Base-by-base conservation (phyloP, 2,113 vertebrate species). In the Neogobius melanostomus region DNA sequence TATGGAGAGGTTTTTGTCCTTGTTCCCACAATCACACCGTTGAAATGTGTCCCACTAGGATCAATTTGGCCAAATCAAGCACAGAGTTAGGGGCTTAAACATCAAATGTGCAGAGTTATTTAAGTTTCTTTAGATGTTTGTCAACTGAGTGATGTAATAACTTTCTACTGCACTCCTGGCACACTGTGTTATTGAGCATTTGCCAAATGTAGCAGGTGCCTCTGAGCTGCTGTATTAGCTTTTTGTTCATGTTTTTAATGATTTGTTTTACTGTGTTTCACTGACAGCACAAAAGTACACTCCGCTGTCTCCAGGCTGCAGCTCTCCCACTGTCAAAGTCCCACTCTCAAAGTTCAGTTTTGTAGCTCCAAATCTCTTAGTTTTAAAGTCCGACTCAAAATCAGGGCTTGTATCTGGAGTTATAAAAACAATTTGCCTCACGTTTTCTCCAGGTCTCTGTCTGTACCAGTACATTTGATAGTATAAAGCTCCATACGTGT, bases 391-490 rank as follows among this genome's bases (percentile, higher is more conserved):
- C 28, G 3, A 36, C 56, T 72, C 52, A 68, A 15, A 42, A 3
- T 68, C 9, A 49, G 6, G 53, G 17, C 49, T 9, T 0, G 16
- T 0, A 6, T 0, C 1, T n/a, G 1, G 2, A 1, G 2, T 48
- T 1, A 61, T 80, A 1, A 68, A 84, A 15, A 92, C 83, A 0
- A 91, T 73, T 8, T 66, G 68, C 10, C 59, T 65, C 77, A 91
- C 83, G 0, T 42, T 64, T 15, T 87, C 53, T 64, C 81, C 85
- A 8, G 78, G 81, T 12, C 62, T 78, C 69, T 91, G 91, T 60
- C 61, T 65, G 77, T 75, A 91, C 90, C 89, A 89, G 83, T 89
- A 89, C 89, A 92, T 91, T 54, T 85, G 66, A 43, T 0, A 11
- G 2, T 76, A 84, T 0, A 0, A 0, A n/a, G 7, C 7, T 61